Evolutionary conservation across 2,113 vertebrate species (phyloP).

Genomic region (Scatophagus argus): DNA sequence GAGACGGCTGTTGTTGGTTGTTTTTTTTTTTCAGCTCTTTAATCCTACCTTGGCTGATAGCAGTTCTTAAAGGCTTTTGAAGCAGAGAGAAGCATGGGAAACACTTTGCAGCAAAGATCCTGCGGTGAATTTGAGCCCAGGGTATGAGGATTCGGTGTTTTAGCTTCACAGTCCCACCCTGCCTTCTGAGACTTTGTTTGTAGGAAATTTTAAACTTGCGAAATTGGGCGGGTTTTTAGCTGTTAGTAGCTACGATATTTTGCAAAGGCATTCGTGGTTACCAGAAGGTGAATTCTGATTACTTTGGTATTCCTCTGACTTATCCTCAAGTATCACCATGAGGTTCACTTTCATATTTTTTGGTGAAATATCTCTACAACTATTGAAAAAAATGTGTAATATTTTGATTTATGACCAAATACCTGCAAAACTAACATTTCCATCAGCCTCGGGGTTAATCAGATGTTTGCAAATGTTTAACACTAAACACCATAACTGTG

Average conservation of each 20-base stretch:
- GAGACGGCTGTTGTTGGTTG: no score
- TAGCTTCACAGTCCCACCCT: background rate
- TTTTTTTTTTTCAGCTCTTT: background rate
- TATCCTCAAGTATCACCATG: no score
- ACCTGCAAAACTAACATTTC: background rate
- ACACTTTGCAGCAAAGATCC: background rate
- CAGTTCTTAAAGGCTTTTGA: background rate
- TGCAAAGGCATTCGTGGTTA: no score
- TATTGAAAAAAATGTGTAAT: no score
- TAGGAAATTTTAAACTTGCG: background rate
- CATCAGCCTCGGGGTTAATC: background rate
- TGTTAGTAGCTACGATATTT: no score
- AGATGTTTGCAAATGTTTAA: background rate
- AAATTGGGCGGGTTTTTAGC: background rate
- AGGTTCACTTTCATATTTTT: no score
- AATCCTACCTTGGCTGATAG: background rate
- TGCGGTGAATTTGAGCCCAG: background rate
- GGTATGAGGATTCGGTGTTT: background rate
- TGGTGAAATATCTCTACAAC: no score
- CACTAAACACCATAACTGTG: background rate
- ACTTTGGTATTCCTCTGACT: no score
- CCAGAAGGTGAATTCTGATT: no score
- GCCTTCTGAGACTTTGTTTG: background rate
- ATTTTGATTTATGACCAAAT: background rate
- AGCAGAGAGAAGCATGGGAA: background rate